Percentiles rank a stretch among this genome's conserved stretches.
phyloP scores from a whole-genome alignment of 1,140 invertebrate species.

The Eueides isabella region DNA sequence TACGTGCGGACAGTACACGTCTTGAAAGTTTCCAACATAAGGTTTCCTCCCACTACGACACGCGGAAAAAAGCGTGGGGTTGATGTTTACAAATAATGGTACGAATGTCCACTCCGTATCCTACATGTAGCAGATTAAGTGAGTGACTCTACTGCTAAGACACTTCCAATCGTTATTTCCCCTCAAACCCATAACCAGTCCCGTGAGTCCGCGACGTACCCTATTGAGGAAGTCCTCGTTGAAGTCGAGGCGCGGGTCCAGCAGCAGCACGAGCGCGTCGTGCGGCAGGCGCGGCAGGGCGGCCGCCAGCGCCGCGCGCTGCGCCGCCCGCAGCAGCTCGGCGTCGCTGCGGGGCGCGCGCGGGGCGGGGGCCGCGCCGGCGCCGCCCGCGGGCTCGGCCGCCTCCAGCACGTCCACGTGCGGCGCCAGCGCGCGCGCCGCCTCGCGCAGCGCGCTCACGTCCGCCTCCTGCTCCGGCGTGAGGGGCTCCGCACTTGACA shows the following conservation, averaged over 20 bases:
- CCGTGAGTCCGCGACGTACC: no score
- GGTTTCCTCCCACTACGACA: no score
- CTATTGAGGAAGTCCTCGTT: slow-evolving; percentile 92
- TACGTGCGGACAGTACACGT: no score
- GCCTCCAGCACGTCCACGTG: slow-evolving; percentile 33
- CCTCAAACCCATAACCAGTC: no score
- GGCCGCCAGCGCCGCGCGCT: slow-evolving; percentile 91
- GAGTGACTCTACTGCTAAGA: no score
- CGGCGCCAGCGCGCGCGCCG: slow-evolving; percentile 25
- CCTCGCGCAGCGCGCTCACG: slow-evolving; percentile 87
- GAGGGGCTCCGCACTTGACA: slow-evolving; percentile 10
- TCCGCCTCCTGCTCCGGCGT: slow-evolving; percentile 25
- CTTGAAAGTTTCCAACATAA: no score
- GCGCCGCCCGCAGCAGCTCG: slow-evolving; percentile 48
- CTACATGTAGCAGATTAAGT: no score
- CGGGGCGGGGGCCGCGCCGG: slow-evolving; percentile 21
- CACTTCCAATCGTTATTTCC: no score
- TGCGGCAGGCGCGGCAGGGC: slow-evolving; percentile 91
- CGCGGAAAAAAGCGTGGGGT: no score
- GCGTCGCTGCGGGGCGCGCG: slow-evolving; percentile 40
- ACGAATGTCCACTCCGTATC: no score
- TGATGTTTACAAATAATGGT: no score
- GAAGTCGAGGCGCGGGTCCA: slow-evolving; percentile 76
- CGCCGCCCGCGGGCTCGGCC: slow-evolving; percentile 32
- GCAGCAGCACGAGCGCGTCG: slow-evolving; percentile 90